phyloP scores from a whole-genome alignment of 2,797 vertebrate species.

The Phoeniculus purpureus region DNA sequence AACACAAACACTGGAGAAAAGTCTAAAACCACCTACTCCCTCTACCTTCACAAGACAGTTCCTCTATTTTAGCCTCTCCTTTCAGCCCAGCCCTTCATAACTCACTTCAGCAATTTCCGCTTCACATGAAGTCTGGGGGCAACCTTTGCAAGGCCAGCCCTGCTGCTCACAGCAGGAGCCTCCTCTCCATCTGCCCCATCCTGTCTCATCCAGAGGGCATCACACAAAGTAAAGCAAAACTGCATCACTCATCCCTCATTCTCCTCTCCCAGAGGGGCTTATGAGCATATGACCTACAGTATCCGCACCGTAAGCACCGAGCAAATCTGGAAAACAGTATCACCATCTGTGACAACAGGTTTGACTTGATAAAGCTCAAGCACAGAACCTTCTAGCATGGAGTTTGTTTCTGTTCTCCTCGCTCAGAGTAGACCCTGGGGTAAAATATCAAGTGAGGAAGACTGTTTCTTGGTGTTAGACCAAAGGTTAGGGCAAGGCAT shows the following conservation, averaged over 20 bases:
- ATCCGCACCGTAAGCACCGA: background rate
- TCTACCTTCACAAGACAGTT: background rate
- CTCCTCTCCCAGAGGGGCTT: background rate
- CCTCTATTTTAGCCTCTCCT: background rate
- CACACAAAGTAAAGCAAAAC: background rate
- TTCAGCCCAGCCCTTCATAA: background rate
- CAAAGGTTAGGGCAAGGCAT: background rate
- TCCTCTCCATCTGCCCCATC: conserved; percentile 1
- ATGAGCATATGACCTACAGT: rapidly evolving
- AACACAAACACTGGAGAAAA: background rate
- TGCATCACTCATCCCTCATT: background rate
- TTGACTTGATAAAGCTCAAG: background rate
- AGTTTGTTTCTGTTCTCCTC: background rate
- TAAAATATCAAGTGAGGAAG: rapidly evolving
- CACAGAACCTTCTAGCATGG: background rate
- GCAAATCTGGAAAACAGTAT: background rate
- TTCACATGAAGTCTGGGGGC: rapidly evolving
- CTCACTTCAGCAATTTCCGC: background rate
- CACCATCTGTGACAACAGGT: background rate
- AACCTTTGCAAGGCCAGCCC: background rate
- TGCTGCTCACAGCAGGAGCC: background rate
- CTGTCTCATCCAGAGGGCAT: background rate
- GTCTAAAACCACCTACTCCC: background rate
- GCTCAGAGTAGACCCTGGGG: background rate
- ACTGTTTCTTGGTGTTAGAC: background rate